A percentile compares a stretch with the other conserved stretches of the same genome.
Evolutionary conservation across 2,113 vertebrate species (phyloP).

Genomic region (Tupaia tana): DNA sequence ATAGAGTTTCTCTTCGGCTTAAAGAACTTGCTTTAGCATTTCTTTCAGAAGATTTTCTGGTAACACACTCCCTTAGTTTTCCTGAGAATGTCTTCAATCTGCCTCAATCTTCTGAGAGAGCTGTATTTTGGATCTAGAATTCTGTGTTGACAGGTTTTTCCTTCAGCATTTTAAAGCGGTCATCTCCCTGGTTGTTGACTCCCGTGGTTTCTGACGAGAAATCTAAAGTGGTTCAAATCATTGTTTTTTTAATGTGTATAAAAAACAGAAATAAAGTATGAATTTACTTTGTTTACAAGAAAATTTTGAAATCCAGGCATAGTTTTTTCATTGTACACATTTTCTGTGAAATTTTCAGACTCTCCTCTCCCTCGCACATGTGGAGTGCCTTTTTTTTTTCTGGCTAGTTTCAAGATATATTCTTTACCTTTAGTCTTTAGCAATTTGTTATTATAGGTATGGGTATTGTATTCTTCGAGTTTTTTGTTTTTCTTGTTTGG

Average conservation of each 20-base stretch:
- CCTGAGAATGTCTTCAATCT: background rate
- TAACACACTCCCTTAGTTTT: background rate
- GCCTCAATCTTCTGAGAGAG: background rate
- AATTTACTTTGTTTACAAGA: no score
- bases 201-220: background rate
- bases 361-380: no score
- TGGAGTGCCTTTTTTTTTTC: background rate
- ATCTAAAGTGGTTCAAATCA: constrained; percentile 4
- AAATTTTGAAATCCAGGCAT: no score
- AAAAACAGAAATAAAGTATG: no score
- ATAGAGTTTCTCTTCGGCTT: background rate
- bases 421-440: background rate
- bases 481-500: background rate
- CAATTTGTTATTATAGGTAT: background rate
- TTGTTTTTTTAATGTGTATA: background rate
- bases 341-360: no score
- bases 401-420: background rate
- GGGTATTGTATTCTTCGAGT: background rate
- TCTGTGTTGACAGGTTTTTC: background rate
- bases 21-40: background rate
- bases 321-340: no score
- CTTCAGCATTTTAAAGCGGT: background rate
- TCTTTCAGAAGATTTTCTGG: background rate
- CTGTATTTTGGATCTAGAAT: constrained; percentile 10
- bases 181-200: background rate